A percentile compares a stretch with the other conserved stretches of the same genome.
Conservation (phyloP, 2,113 vertebrate genomes). For the Nesospiza acunhae region DNA sequence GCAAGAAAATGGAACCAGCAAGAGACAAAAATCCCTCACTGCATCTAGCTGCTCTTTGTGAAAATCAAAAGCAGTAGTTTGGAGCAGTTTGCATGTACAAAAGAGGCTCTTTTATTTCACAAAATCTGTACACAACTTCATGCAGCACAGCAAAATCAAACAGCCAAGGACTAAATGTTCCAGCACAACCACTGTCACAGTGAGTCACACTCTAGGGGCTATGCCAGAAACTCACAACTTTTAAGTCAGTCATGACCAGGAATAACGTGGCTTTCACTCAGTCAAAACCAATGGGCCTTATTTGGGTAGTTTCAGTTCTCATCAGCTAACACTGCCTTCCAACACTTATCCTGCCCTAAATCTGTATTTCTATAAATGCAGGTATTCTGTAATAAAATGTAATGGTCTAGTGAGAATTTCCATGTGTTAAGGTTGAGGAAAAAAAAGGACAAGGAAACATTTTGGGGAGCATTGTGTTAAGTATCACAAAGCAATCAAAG, state of each 20-base stretch:
- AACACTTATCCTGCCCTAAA: not conserved
- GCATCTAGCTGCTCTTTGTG: not conserved
- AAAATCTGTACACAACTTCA: not conserved
- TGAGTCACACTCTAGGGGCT: not conserved
- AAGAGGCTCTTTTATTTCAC: fast-evolving
- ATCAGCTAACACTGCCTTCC: not conserved
- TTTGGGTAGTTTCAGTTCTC: not conserved
- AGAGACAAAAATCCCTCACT: not conserved
- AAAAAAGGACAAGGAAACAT: not conserved
- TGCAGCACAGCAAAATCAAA: not conserved
- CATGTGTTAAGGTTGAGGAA: too few relatives aligned
- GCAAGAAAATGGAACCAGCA: not conserved
- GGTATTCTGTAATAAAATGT: not conserved
- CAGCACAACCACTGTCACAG: fast-evolving
- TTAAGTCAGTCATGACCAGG: not conserved
- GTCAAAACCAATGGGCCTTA: not conserved
- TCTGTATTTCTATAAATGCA: not conserved
- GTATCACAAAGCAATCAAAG: not conserved
- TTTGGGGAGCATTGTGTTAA: not conserved
- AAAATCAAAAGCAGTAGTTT: not conserved
- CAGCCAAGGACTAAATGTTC: not conserved
- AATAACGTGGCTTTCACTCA: not conserved
- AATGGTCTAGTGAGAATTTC: not conserved
- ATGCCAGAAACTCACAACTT: not conserved
- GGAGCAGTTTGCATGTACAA: not conserved